phyloP scores from a whole-genome alignment of 2,888 invertebrate species.

The Metallyticus violacea region DNA sequence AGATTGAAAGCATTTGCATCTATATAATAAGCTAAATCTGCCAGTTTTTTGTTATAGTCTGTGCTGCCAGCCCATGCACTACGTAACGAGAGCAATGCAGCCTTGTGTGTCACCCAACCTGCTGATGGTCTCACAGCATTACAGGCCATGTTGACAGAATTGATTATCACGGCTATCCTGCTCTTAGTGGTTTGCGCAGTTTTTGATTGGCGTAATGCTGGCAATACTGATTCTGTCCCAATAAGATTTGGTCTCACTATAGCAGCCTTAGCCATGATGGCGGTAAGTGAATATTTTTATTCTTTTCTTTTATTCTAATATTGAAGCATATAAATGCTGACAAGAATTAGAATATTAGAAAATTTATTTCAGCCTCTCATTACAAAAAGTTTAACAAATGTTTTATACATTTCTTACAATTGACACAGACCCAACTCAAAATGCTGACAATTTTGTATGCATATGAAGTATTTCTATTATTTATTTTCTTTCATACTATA shows the following conservation, averaged over 20 bases:
- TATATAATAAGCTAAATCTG: neutral
- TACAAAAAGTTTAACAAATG: too few species aligned
- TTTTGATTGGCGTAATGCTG: slow-evolving; percentile 46
- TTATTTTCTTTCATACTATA: too few species aligned
- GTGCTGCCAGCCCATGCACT: neutral
- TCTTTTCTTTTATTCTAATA: too few species aligned
- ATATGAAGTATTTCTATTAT: too few species aligned
- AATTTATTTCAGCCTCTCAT: neutral
- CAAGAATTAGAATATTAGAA: neutral
- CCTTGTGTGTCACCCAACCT: slow-evolving; percentile 37
- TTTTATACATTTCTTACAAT: too few species aligned
- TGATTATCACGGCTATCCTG: slow-evolving; percentile 44
- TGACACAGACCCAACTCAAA: too few species aligned
- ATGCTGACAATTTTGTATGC: too few species aligned
- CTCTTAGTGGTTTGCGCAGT: slow-evolving; percentile 45
- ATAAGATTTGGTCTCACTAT: slow-evolving; percentile 48
- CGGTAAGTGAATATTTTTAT: neutral
- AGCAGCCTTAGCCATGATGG: slow-evolving; percentile 41
- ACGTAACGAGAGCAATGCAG: neutral
- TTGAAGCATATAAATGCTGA: too few species aligned
- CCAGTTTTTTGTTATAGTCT: neutral
- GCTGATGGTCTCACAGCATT: slow-evolving; percentile 38
- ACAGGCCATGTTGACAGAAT: slow-evolving; percentile 46
- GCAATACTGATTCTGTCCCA: slow-evolving; percentile 44
- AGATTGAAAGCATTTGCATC: too few species aligned